These are phyloP conservation scores for Melinopterus prodromus DNA, from an alignment of 2,888 invertebrate genomes.

Conservation along the genomic window DNA sequence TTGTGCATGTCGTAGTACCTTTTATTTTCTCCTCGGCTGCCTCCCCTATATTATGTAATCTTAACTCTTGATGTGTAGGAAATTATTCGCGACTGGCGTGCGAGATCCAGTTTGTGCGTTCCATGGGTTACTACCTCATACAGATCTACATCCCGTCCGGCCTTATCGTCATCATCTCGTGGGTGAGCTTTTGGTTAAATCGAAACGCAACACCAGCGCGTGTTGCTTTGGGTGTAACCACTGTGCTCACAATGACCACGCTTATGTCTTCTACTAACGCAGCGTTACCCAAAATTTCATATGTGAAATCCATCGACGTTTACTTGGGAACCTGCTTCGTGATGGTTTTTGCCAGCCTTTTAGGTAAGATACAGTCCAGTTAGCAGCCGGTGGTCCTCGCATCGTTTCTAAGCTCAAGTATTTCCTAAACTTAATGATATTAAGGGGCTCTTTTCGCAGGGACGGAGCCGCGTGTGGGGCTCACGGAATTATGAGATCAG, in stretches of 20 bases:
- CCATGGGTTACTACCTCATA: conserved; percentile 98
- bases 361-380: conserved; percentile 70
- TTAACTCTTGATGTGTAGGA: conserved; percentile 66
- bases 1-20: conserved; percentile 14
- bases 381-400: conserved; percentile 13
- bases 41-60: conserved; percentile 4
- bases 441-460: conserved; percentile 22
- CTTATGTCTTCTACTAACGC: conserved; percentile 97
- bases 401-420: conserved; percentile 8
- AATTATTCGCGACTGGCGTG: conserved; percentile 96
- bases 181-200: conserved; percentile 97
- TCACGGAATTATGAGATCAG: conserved; percentile 19
- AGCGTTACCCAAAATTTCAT: conserved; percentile 96
- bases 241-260: conserved; percentile 97
- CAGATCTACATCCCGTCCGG: conserved; percentile 98
- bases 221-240: conserved; percentile 93
- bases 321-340: conserved; percentile 98
- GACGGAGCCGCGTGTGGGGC: conserved; percentile 21
- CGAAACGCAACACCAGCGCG: conserved; percentile 94
- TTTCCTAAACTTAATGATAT: conserved; percentile 10
- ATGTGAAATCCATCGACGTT: conserved; percentile 97
- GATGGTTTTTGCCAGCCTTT: conserved; percentile 97
- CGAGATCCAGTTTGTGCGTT: conserved; percentile 96
- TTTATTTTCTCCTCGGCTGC: background rate
- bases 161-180: conserved; percentile 95